Percentiles rank a stretch among this genome's conserved stretches.
These are phyloP conservation scores for Liposcelis brunnea DNA, from an alignment of 2,888 invertebrate species.

Conservation along the genomic window DNA sequence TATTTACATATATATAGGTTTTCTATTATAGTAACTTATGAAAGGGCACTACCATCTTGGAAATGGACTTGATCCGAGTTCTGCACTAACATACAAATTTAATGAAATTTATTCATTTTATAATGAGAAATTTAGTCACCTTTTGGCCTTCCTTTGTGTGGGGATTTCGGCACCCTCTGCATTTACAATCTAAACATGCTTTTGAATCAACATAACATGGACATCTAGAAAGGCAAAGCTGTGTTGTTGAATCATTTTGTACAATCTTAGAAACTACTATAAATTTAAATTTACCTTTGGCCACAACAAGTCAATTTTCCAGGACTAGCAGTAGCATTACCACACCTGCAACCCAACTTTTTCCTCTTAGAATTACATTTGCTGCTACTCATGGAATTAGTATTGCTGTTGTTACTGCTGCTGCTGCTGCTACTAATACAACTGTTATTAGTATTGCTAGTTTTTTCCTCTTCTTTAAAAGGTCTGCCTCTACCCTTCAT, in stretches of 20 bases:
- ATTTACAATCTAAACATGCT: conserved; percentile 78
- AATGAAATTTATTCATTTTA: too few species aligned
- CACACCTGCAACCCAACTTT: conserved; percentile 64
- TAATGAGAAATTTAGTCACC: conserved; percentile 26
- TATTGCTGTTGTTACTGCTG: conserved; percentile 3
- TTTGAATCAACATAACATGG: conserved; percentile 85
- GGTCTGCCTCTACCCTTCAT: conserved; percentile 4
- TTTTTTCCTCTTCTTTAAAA: conserved; percentile 1
- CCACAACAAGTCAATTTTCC: conserved; percentile 87
- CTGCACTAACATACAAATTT: too few species aligned
- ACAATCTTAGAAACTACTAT: too few species aligned
- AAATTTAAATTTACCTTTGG: conserved; percentile 40
- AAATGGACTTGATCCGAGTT: too few species aligned
- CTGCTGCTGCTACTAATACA: conserved; percentile 1
- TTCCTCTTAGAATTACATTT: conserved; percentile 10
- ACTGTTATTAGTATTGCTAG: too few species aligned
- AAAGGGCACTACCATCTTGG: too few species aligned
- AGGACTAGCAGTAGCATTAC: conserved; percentile 74
- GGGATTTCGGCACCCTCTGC: conserved; percentile 84
- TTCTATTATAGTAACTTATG: too few species aligned
- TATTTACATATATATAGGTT: too few species aligned
- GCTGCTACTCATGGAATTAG: conserved; percentile 9
- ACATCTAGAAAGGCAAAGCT: conserved; percentile 33
- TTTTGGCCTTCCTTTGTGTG: conserved; percentile 67
- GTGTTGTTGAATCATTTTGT: too few species aligned